phyloP scores from a whole-genome alignment of 2,113 vertebrate species.

The Anguilla japonica region DNA sequence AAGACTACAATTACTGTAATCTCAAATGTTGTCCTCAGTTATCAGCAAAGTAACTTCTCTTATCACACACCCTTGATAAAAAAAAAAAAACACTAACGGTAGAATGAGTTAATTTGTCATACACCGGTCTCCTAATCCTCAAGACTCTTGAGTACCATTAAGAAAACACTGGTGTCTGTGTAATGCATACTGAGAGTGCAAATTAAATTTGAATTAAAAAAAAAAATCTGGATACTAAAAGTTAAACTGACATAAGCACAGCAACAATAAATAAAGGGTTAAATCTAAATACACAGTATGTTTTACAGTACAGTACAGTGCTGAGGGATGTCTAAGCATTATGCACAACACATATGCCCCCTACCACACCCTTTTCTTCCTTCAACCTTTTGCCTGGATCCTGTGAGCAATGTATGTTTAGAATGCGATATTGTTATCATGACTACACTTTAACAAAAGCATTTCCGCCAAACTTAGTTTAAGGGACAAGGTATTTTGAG shows the following conservation, averaged over 20 bases:
- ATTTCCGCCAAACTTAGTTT: not conserved
- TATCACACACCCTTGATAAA: too few species aligned
- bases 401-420: not conserved
- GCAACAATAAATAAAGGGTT: too few species aligned
- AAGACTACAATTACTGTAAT: too few species aligned
- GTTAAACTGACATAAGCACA: not conserved
- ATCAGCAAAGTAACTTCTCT: too few species aligned
- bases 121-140: too few species aligned
- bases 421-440: not conserved
- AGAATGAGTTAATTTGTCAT: too few species aligned
- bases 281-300: not conserved
- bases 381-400: constrained; percentile 4
- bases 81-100: too few species aligned
- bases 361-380: not conserved
- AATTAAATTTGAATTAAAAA: not conserved
- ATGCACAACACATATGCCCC: not conserved
- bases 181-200: not conserved
- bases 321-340: not conserved
- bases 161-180: too few species aligned
- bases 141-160: too few species aligned
- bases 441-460: not conserved
- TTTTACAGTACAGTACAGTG: not conserved
- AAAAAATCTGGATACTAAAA: not conserved
- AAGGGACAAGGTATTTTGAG: constrained; percentile 29
- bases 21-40: too few species aligned